Evolutionary conservation across 2,888 invertebrate species (phyloP).

Genomic region (Tortricodes alternella): DNA sequence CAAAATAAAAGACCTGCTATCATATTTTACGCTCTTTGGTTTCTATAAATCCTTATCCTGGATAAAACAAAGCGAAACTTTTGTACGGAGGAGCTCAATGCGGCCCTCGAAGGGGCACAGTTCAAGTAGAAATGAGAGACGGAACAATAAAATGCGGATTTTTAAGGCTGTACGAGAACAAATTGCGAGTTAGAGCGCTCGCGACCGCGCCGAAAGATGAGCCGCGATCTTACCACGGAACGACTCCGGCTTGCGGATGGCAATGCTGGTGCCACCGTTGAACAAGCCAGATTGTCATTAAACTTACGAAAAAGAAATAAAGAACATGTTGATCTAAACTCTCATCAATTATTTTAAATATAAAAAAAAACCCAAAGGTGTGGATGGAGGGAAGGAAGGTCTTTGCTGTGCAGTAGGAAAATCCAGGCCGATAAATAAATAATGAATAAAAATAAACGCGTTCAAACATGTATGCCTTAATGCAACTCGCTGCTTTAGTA

Average conservation of each 20-base stretch:
- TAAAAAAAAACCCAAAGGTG: too few relatives aligned
- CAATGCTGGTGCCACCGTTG: too few relatives aligned
- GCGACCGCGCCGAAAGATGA: conserved; percentile 62
- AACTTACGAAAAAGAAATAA: too few relatives aligned
- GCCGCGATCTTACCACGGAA: conserved; percentile 56
- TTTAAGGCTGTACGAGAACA: conserved; percentile 77
- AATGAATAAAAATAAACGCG: too few relatives aligned
- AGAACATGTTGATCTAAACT: too few relatives aligned
- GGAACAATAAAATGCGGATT: conserved; percentile 78
- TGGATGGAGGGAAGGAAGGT: too few relatives aligned
- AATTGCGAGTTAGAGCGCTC: conserved; percentile 69
- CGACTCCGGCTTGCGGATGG: background rate
- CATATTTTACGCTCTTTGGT: conserved; percentile 36
- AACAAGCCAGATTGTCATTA: too few relatives aligned
- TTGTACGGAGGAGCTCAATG: conserved; percentile 49
- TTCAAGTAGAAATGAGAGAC: conserved; percentile 69
- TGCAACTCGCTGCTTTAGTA: too few relatives aligned
- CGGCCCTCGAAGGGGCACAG: conserved; percentile 52
- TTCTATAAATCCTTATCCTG: conserved; percentile 38
- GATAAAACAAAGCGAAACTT: conserved; percentile 41
- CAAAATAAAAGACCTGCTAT: conserved; percentile 29
- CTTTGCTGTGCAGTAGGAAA: too few relatives aligned
- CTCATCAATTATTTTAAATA: too few relatives aligned
- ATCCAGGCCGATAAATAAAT: too few relatives aligned
- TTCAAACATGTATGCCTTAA: too few relatives aligned